Conservation (phyloP, 2,113 vertebrate species). For the Prionailurus viverrinus region DNA sequence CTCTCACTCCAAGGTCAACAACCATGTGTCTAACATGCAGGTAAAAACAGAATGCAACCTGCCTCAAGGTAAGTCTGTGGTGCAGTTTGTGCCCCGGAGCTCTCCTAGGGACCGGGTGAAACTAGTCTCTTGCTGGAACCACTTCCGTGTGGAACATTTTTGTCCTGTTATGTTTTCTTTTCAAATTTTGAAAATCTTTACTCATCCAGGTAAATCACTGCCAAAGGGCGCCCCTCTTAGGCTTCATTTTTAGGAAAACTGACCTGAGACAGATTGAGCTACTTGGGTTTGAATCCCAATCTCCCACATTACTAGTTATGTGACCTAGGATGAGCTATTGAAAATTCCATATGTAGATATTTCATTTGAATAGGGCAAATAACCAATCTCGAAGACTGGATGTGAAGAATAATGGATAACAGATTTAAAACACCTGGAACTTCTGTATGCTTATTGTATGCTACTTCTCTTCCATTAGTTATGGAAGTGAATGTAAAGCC, state of each 20-base stretch:
- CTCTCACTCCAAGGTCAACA: fast-evolving
- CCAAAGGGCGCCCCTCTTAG: not conserved
- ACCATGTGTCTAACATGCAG: not conserved
- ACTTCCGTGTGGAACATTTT: not conserved
- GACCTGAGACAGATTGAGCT: not conserved
- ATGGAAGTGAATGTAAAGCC: not conserved
- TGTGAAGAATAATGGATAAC: not conserved
- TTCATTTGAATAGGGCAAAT: conserved; percentile 20
- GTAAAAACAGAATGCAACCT: not conserved
- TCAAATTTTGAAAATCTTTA: not conserved
- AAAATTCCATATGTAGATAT: not conserved
- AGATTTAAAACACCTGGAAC: not conserved
- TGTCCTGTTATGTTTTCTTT: not conserved
- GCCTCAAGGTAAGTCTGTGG: not conserved
- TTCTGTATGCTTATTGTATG: not conserved
- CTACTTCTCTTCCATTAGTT: not conserved
- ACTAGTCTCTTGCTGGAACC: not conserved
- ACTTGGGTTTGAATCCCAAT: not conserved
- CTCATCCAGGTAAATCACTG: not conserved
- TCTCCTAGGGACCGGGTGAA: not conserved
- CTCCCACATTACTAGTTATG: not conserved
- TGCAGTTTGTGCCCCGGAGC: not conserved
- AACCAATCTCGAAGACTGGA: not conserved
- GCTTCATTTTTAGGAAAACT: not conserved
- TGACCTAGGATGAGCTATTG: not conserved